Evolutionary conservation across 2,888 invertebrate species (phyloP).

Genomic region (Teleogryllus oceanicus): DNA sequence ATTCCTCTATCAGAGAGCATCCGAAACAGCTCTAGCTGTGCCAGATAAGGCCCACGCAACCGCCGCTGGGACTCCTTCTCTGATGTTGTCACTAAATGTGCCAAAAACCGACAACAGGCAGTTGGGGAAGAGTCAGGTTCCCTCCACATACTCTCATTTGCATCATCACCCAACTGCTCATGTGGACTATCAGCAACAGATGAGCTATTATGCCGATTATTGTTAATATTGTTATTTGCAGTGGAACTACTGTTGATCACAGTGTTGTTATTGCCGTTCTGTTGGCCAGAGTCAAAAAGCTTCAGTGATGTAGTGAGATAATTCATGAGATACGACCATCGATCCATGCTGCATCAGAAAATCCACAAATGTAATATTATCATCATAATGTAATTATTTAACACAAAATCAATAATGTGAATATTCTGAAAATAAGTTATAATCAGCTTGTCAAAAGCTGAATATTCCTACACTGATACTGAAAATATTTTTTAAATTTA

Average conservation of each 20-base stretch:
- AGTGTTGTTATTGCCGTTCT: neutral
- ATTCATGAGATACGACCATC: constrained; percentile 70
- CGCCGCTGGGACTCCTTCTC: constrained; percentile 28
- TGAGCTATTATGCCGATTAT: neutral
- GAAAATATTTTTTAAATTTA: no score
- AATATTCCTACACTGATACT: no score
- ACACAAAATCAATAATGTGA: no score
- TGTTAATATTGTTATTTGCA: constrained; percentile 20
- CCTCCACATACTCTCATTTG: constrained; percentile 24
- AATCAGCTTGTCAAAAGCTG: no score
- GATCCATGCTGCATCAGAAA: constrained; percentile 55
- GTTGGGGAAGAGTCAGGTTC: constrained; percentile 43
- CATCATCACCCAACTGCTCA: constrained; percentile 18
- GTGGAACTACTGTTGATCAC: neutral
- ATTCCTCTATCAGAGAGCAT: constrained; percentile 55
- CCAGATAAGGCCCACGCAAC: constrained; percentile 78
- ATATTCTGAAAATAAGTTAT: no score
- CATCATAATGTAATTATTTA: no score
- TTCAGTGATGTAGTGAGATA: constrained; percentile 70
- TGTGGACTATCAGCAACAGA: neutral
- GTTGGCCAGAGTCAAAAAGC: constrained; percentile 47
- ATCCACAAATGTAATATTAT: constrained; percentile 21
- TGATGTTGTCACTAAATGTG: constrained; percentile 40
- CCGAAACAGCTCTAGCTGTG: constrained; percentile 71
- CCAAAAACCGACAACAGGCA: constrained; percentile 47